Percentiles rank a stretch among this genome's conserved stretches.
Conservation (phyloP, 2,113 vertebrate genomes). For the Oncorhynchus tshawytscha region DNA sequence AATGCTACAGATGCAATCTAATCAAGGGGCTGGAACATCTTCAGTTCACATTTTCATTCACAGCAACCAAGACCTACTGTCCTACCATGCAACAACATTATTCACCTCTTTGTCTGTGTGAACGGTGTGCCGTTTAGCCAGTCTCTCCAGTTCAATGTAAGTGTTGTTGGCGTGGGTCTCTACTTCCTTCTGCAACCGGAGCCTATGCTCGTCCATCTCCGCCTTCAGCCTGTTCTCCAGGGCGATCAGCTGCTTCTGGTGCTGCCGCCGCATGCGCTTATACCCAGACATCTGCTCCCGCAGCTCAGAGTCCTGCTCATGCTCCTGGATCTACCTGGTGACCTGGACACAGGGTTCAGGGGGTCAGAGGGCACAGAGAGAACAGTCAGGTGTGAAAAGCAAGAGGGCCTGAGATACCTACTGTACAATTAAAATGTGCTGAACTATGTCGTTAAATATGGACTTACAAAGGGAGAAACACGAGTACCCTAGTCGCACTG, state of each 20-base stretch:
- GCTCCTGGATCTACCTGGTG: slow-evolving; percentile 99
- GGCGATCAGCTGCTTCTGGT: slow-evolving; percentile 99
- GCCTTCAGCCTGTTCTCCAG: slow-evolving; percentile 99
- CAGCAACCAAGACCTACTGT: not conserved
- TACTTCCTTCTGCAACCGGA: slow-evolving; percentile 98
- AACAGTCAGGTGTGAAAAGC: not conserved
- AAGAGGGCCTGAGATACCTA: not conserved
- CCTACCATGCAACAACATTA: not conserved
- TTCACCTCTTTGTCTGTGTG: slow-evolving; percentile 96
- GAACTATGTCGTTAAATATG: not conserved
- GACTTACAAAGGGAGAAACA: not conserved
- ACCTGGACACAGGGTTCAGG: slow-evolving; percentile 72
- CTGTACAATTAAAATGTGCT: not conserved
- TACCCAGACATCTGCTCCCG: slow-evolving; percentile 99
- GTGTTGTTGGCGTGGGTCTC: slow-evolving; percentile 98
- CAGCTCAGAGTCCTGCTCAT: slow-evolving; percentile 99
- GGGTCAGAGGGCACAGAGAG: not conserved
- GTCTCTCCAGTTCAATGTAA: slow-evolving; percentile 98
- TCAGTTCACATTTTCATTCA: not conserved
- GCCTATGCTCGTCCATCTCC: slow-evolving; percentile 99
- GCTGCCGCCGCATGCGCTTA: slow-evolving; percentile 99
- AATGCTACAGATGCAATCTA: not conserved
- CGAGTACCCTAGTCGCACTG: not conserved
- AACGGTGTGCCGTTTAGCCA: slow-evolving; percentile 95
- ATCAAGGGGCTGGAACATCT: not conserved